Evolutionary conservation across 2,797 vertebrate genomes (phyloP).

Genomic region (Sardinella longiceps): DNA sequence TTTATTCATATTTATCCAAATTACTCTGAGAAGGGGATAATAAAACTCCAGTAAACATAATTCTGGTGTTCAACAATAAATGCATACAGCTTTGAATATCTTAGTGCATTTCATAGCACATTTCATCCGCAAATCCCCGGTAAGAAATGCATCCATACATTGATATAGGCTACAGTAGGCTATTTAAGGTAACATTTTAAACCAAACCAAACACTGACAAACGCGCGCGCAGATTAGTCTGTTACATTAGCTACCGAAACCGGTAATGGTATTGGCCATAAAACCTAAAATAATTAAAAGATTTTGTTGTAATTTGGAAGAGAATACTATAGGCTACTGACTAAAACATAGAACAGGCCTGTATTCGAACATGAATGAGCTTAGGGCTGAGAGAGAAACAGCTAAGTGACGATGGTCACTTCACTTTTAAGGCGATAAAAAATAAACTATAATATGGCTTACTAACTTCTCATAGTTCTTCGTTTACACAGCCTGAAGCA

Average conservation of each 20-base stretch:
- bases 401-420: too few relatives aligned
- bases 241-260: background rate
- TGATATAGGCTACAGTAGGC: background rate
- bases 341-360: too few relatives aligned
- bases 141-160: background rate
- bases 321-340: background rate
- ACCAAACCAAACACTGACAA: background rate
- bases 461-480: background rate
- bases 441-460: too few relatives aligned
- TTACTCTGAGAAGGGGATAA: background rate
- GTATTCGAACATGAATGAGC: too few relatives aligned
- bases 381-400: too few relatives aligned
- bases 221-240: background rate
- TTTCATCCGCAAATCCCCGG: background rate
- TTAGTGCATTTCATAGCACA: background rate
- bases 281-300: background rate
- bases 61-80: background rate
- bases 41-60: background rate
- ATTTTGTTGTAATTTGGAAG: background rate
- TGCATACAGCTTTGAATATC: background rate
- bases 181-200: background rate
- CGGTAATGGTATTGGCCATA: background rate
- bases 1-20: background rate
- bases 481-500: background rate
- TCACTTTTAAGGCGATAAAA: too few relatives aligned